These are phyloP conservation scores for Scatophagus argus DNA, from an alignment of 2,113 vertebrate genomes.

Conservation along the genomic window DNA sequence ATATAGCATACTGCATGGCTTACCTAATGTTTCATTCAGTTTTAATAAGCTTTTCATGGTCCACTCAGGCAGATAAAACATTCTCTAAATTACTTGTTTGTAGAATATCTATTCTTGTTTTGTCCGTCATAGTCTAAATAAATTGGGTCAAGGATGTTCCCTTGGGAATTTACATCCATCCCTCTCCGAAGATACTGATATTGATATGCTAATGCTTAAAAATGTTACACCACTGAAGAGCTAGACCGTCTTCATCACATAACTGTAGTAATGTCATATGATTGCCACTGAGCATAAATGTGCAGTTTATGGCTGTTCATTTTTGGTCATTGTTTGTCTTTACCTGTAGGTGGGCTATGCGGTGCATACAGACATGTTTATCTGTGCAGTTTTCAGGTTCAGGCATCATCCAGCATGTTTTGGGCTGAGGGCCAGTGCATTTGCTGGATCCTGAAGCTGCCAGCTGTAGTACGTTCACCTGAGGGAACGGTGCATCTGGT, in stretches of 20 bases:
- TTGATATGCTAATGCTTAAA: neutral
- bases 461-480: conserved; percentile 74
- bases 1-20: too few species aligned
- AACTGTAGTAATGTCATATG: neutral
- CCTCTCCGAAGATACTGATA: neutral
- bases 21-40: neutral
- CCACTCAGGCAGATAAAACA: neutral
- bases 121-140: too few species aligned
- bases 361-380: conserved; percentile 41
- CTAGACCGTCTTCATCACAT: neutral
- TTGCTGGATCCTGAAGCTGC: conserved; percentile 59
- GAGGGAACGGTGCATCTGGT: conserved; percentile 79
- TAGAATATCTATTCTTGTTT: neutral
- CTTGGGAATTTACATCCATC: neutral
- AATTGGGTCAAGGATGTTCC: neutral
- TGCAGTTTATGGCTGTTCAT: neutral
- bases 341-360: neutral
- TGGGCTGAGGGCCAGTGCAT: conserved; percentile 54
- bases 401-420: conserved; percentile 47
- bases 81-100: neutral
- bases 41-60: neutral
- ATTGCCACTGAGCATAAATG: neutral
- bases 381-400: conserved; percentile 42
- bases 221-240: neutral
- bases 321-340: conserved; percentile 19